Evolutionary conservation across 2,797 vertebrate genomes (phyloP).

Genomic region (Cyprinodon diabolis): DNA sequence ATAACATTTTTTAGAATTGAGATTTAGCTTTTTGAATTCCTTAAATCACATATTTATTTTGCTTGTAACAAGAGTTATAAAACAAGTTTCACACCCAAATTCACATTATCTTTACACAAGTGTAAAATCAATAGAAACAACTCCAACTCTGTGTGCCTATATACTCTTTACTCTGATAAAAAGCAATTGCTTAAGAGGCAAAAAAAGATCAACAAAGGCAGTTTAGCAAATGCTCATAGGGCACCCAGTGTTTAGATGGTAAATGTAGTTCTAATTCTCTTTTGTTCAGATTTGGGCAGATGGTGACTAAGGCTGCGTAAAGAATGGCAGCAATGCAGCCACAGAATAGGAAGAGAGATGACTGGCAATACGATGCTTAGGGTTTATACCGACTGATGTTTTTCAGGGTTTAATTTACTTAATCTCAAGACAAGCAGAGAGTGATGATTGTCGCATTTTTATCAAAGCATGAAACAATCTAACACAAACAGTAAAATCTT

Average conservation of each 20-base stretch:
- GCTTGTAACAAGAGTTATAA: neutral
- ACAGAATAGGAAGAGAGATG: slow-evolving; percentile 35
- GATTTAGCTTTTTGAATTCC: neutral
- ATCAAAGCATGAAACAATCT: neutral
- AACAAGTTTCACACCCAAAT: neutral
- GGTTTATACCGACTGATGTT: slow-evolving; percentile 34
- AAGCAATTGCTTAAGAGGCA: neutral
- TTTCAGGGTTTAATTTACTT: slow-evolving; percentile 32
- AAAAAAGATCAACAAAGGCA: neutral
- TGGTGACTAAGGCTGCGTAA: slow-evolving; percentile 55
- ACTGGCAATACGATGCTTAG: slow-evolving; percentile 43
- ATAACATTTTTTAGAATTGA: neutral
- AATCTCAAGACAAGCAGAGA: slow-evolving; percentile 24
- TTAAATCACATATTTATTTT: neutral
- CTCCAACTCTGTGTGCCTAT: neutral
- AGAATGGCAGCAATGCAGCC: slow-evolving; percentile 45
- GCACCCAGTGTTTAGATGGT: slow-evolving; percentile 22
- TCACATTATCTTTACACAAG: neutral
- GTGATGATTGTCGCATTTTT: neutral
- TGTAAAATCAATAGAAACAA: neutral
- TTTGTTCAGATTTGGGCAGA: slow-evolving; percentile 65
- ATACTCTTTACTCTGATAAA: neutral
- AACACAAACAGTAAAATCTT: neutral
- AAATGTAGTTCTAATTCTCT: slow-evolving; percentile 45
- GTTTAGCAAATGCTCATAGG: slow-evolving; percentile 21